Base-by-base conservation (phyloP, 2,888 invertebrate genomes). In the Oeneis ivallda region DNA sequence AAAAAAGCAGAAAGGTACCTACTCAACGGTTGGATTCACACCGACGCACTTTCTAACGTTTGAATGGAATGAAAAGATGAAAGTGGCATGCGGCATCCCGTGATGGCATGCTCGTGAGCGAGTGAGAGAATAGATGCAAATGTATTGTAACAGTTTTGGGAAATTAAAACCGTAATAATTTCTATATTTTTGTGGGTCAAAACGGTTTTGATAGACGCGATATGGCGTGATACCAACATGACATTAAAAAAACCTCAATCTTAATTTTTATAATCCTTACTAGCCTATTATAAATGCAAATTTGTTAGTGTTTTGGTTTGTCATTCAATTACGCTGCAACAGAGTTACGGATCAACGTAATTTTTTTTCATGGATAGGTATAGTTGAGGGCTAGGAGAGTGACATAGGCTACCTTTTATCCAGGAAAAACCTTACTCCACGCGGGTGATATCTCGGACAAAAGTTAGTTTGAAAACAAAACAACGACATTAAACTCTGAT, bases 21-120 rank as follows among this genome's bases (percentile, higher is more conserved):
- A n/a, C n/a, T n/a, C n/a, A 43, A 43, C 34, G 50, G 58, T 64
- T 52, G 60, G 62, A 59, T 63, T 64, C 47, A 37, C 58, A 32
- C 60, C 56, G 34, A 50, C 71, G 67, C 70, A 71, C 71, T 71
- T 71, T 71, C 71, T 71, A 71, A 67, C 58, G 66, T 69, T 47
- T 67, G 64, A 49, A 58, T 49, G 60, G 63, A 52, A 58, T 53
- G 60, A 49, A 60, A 19, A 66, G 71, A 70, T 63, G 71, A 71
- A 71, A 71, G 71, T 71, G 70, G 56, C 56, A 70, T 70, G 71
- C 70, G 70, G 56, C 59, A 39, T 60, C 52, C 60, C 64, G 64
- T 59, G 47, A 17, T 56, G 17, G 1, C 37, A 53, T 15, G 53
- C 45, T 37, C 37, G 15, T 45, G 39, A 19, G 34, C 17, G 49